Base-by-base conservation (phyloP, 2,113 vertebrate species). In the Semnornis frantzii region DNA sequence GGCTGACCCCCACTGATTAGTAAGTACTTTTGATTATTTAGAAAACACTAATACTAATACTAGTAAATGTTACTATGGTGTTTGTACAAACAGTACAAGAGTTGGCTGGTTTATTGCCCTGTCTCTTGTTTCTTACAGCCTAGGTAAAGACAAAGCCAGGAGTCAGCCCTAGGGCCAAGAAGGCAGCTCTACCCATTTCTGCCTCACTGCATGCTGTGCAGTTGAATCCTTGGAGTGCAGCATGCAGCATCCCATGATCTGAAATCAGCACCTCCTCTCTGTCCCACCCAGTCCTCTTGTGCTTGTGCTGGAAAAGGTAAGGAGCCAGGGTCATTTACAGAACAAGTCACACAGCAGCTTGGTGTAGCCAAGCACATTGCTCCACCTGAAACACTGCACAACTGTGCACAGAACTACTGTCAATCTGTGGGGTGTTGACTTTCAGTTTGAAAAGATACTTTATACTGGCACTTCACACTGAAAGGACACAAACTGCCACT, bases 191-290 rank as follows among this genome's bases (percentile, higher is more conserved):
- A 3, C 10, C 25, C 6, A 1, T 39, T 66, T 64, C 52, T 46
- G 19, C 25, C 33, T 71, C 0, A 0, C 33, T 75, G 14, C 7
- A 46, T n/a, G 33, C 23, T 16, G 13, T 1, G 1, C 9, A 31
- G 54, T 10, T 64, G 9, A 44, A 57, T 37, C 24, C 42, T 19
- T 33, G 55, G 44, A 74, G 55, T 4, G 28, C 17, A 71, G 37
- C 57, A 74, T 16, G 37, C 60, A 6, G 6, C 9, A 66, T 48
- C 19, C 31, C 34, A 13, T 64, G 42, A 57, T 15, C 60, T 15
- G 24, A 71, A 86, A 86, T 17, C 63, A 91, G 34, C 5, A 1
- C 15, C 23, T 70, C 11, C 30, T 10, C 30, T 87, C 76, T 55
- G 20, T 42, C 19, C 19, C 46, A 57, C 21, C 24, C 42, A 68